These are phyloP conservation scores for Polypedilum pembai DNA, from an alignment of 1,140 invertebrate genomes.

Conservation along the genomic window DNA sequence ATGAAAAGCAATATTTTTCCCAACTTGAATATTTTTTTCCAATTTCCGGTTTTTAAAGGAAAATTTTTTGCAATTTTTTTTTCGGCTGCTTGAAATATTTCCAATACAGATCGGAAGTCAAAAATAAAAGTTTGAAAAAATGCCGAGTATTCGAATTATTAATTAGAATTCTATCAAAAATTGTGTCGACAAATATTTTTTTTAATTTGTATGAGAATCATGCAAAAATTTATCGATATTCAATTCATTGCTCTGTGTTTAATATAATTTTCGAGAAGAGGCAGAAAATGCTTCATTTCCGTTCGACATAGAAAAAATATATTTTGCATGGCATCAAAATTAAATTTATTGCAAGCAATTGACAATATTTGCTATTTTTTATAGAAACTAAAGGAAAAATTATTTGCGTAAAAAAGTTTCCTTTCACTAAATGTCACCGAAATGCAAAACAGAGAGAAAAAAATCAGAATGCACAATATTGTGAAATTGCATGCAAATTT, in stretches of 20 bases:
- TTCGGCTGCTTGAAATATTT: constrained; percentile 22
- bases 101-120: constrained; percentile 27
- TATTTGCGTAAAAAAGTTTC: background rate
- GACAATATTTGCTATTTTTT: background rate
- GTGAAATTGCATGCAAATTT: constrained; percentile 4
- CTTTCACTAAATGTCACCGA: constrained; percentile 11
- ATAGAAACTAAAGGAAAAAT: too few species aligned
- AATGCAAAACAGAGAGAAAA: background rate
- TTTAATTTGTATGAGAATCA: background rate
- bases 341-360: constrained; percentile 2
- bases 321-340: constrained; percentile 6
- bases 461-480: background rate
- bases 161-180: constrained; percentile 27
- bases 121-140: too few species aligned
- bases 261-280: background rate
- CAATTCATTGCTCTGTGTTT: background rate
- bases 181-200: background rate
- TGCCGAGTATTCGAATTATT: background rate
- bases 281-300: background rate
- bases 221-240: constrained; percentile 6
- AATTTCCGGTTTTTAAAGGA: constrained; percentile 11
- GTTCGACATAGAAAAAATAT: constrained; percentile 12
- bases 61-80: background rate
- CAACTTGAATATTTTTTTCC: background rate
- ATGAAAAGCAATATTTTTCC: background rate